Percentiles rank a stretch among this genome's conserved stretches.
Conservation (phyloP, 1,140 invertebrate species). For the Eulimnadia texana region DNA sequence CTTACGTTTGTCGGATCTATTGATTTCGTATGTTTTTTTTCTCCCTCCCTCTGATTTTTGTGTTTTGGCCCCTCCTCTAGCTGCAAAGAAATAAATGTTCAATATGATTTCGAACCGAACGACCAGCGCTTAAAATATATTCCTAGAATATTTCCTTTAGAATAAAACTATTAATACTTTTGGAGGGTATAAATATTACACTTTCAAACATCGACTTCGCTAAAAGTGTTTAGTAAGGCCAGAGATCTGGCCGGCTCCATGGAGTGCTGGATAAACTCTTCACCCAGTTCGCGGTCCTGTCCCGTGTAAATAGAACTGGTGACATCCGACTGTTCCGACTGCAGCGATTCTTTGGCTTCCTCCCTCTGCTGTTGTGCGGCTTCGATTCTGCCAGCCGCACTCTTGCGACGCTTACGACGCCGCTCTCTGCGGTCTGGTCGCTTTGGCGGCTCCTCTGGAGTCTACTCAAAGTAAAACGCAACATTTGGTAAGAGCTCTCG, state of each 20-base stretch:
- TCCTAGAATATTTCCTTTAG: too few relatives aligned
- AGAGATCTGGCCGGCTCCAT: not conserved
- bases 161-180: too few relatives aligned
- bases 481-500: not conserved
- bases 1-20: not conserved
- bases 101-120: not conserved
- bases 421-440: not conserved
- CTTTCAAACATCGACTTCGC: not conserved
- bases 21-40: too few relatives aligned
- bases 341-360: not conserved
- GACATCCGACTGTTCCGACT: slow-evolving; percentile 1
- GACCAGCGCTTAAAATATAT: too few relatives aligned
- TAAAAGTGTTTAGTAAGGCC: not conserved
- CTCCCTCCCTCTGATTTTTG: not conserved
- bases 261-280: slow-evolving; percentile 17
- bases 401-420: not conserved
- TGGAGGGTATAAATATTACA: too few relatives aligned
- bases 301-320: slow-evolving; percentile 14
- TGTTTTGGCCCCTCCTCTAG: not conserved
- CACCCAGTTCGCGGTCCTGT: slow-evolving; percentile 16
- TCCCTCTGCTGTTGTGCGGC: not conserved
- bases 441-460: not conserved
- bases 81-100: not conserved
- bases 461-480: not conserved
- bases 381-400: not conserved